Conservation (phyloP, 2,113 vertebrate species). For the Pampusana beccarii region DNA sequence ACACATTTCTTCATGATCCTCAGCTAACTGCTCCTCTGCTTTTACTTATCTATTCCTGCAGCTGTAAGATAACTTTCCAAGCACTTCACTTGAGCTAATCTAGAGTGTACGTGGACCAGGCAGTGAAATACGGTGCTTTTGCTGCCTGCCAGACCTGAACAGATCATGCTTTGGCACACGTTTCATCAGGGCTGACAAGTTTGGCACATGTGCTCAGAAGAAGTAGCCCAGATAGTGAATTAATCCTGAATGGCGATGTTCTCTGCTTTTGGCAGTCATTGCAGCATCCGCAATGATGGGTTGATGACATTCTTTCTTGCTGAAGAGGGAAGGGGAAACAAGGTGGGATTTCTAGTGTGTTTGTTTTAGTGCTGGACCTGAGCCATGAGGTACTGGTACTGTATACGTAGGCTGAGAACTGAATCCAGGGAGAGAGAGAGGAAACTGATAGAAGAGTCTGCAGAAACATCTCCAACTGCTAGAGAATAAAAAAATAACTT, state of each 20-base stretch:
- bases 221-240: neutral
- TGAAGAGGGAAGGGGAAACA: neutral
- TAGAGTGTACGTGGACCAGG: neutral
- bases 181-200: neutral
- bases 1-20: neutral
- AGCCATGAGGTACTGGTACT: neutral
- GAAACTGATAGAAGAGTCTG: neutral
- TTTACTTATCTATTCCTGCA: neutral
- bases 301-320: neutral
- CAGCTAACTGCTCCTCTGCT: neutral
- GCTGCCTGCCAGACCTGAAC: neutral
- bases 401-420: neutral
- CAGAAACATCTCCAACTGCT: neutral
- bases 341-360: neutral
- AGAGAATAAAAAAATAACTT: neutral
- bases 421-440: neutral
- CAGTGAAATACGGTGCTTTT: neutral
- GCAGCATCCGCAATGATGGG: neutral
- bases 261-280: neutral
- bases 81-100: neutral
- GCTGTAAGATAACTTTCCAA: neutral
- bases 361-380: neutral
- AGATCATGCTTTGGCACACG: fast-evolving
- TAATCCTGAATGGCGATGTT: neutral
- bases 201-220: neutral